Conservation (phyloP, 2,113 vertebrate genomes). For the Colius striatus region DNA sequence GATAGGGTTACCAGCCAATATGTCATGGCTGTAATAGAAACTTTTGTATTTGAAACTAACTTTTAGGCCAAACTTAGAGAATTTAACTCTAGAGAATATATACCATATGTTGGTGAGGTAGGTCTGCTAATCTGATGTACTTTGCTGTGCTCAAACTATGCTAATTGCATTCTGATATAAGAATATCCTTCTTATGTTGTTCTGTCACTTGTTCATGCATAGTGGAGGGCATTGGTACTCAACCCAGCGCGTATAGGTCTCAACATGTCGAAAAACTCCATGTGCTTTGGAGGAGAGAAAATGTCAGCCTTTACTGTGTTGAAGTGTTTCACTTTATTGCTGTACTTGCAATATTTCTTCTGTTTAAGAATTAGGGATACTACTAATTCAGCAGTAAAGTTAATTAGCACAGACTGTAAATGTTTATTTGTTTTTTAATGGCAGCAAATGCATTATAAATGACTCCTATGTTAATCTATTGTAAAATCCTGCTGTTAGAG, state of each 20-base stretch:
- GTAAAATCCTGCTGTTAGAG: constrained; percentile 5
- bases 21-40: background rate
- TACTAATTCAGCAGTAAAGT: constrained; percentile 20
- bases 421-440: constrained; percentile 45
- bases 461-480: background rate
- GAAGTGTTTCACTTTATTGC: background rate
- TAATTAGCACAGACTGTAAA: constrained; percentile 33
- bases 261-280: background rate
- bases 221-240: background rate
- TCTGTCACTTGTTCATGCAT: rapidly evolving
- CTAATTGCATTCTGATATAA: background rate
- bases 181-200: background rate
- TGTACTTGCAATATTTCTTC: background rate
- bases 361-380: constrained; percentile 20
- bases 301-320: background rate
- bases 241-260: background rate
- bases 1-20: background rate
- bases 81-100: background rate
- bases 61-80: background rate
- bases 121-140: background rate
- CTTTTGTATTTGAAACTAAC: background rate
- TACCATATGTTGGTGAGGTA: background rate
- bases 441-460: constrained; percentile 27
- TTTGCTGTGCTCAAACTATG: background rate
- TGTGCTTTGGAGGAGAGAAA: background rate